Evolutionary conservation across 1,140 invertebrate genomes (phyloP).

Genomic region (Lordiphosa mommai): DNA sequence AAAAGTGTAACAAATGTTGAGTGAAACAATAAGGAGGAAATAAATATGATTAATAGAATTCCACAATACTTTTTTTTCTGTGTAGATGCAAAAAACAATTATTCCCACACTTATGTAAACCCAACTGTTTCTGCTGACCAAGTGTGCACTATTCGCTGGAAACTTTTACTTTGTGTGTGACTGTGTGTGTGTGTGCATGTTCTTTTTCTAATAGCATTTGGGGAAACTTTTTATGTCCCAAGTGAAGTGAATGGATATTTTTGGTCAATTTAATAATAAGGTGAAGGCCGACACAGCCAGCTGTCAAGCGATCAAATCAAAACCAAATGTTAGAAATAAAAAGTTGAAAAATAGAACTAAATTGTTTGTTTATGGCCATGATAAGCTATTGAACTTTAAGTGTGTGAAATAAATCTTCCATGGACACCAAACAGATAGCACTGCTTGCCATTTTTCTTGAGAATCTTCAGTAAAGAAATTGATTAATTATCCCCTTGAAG

Average conservation of each 20-base stretch:
- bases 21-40: conserved; percentile 6
- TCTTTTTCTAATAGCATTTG: conserved; percentile 3
- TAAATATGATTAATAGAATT: conserved; percentile 9
- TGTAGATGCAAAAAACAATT: background rate
- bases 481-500: conserved; percentile 14
- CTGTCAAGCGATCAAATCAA: conserved; percentile 19
- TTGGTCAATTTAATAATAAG: conserved; percentile 54
- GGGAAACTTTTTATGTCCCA: conserved; percentile 24
- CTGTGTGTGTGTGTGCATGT: background rate
- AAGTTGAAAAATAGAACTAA: background rate
- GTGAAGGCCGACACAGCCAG: conserved; percentile 37
- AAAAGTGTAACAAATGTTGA: conserved; percentile 39
- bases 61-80: background rate
- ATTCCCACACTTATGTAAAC: conserved; percentile 9
- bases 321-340: conserved; percentile 13
- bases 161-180: background rate
- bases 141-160: background rate
- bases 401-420: conserved; percentile 71
- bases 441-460: conserved; percentile 18
- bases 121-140: background rate
- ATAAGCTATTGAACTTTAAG: conserved; percentile 47
- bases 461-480: conserved; percentile 2
- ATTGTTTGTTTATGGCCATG: conserved; percentile 47
- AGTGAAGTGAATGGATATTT: conserved; percentile 6
- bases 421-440: conserved; percentile 28